phyloP scores from a whole-genome alignment of 2,888 invertebrate species.

The Octodonta nipae region DNA sequence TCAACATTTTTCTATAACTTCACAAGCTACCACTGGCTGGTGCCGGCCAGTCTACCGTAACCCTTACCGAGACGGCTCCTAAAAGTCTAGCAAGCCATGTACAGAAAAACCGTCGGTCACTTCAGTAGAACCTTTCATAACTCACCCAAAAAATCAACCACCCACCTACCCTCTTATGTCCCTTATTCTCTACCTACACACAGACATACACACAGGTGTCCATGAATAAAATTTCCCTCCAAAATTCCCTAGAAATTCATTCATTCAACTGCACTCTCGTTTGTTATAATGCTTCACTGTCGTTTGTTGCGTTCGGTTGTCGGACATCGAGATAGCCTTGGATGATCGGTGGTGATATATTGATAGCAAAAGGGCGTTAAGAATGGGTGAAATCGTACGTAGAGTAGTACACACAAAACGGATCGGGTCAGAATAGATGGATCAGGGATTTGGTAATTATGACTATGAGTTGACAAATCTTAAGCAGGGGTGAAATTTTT shows the following conservation, averaged over 20 bases:
- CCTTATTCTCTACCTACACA: conserved; percentile 1
- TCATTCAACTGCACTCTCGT: background rate
- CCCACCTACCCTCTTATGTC: background rate
- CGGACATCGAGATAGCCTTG: background rate
- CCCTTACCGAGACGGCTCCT: too few relatives aligned
- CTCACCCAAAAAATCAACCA: too few relatives aligned
- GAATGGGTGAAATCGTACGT: conserved; percentile 21
- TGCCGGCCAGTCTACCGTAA: too few relatives aligned
- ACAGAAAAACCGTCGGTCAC: too few relatives aligned
- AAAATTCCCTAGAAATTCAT: background rate
- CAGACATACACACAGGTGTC: too few relatives aligned
- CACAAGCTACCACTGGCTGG: too few relatives aligned
- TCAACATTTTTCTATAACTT: too few relatives aligned
- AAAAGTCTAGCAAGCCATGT: too few relatives aligned
- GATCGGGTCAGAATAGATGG: too few relatives aligned
- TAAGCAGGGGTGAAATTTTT: background rate
- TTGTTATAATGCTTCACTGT: too few relatives aligned
- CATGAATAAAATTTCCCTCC: background rate
- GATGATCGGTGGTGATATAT: conserved; percentile 15
- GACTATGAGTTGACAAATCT: conserved; percentile 21
- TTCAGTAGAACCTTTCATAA: background rate
- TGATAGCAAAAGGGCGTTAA: conserved; percentile 18
- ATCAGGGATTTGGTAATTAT: conserved; percentile 1
- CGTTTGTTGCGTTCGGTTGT: too few relatives aligned
- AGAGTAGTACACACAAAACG: too few relatives aligned